Evolutionary conservation across 2,888 invertebrate species (phyloP), one percentile per base, ranked within the genome.

Genomic region (Myopa tessellatipennis): DNA sequence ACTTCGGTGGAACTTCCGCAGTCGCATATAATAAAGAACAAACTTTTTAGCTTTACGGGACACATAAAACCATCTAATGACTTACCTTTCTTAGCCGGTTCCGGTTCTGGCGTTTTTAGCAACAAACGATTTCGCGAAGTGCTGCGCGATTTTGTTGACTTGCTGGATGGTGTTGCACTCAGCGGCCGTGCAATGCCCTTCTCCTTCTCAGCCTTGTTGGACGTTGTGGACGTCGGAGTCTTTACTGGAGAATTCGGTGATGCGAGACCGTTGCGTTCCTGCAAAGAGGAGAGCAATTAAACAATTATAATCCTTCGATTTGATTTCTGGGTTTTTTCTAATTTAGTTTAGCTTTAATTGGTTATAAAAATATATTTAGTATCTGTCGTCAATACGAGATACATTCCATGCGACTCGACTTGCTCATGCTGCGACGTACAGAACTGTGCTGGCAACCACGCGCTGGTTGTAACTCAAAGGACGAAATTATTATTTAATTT

Each of bases 161-260:
- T 90, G 81, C 86, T 88, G 73, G 90, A 89, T 82, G 90, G 89
- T 80, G 90, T 89, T 82, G 90, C 87, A 83, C 90, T 90, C 77
- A 88, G 86, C 79, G 90, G 90, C 81, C 90, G 87, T 77, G 90
- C 90, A 76, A 81, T 80, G 75, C 85, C 88, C 79, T 87, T 87
- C 76, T 86, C 87, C 80, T 85, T 83, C 88, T 87, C 90, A 79
- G 88, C 60, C 60, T 69, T 75, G 14, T 38, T 36, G 85, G 88
- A 87, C 84, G 88, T 85, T 79, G 85, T 85, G 82, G 90, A 90
- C 75, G 90, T 90, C 74, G 93, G 91, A 69, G 93, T 90, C 89
- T 95, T 95, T 78, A 92, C 93, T 78, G 95, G 94, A 38, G 95
- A 94, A 77, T 91, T 91, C 63, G 93, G 92, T 73, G 93, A 93